phyloP scores from a whole-genome alignment of 1,140 invertebrate genomes.

The Formica exsecta region DNA sequence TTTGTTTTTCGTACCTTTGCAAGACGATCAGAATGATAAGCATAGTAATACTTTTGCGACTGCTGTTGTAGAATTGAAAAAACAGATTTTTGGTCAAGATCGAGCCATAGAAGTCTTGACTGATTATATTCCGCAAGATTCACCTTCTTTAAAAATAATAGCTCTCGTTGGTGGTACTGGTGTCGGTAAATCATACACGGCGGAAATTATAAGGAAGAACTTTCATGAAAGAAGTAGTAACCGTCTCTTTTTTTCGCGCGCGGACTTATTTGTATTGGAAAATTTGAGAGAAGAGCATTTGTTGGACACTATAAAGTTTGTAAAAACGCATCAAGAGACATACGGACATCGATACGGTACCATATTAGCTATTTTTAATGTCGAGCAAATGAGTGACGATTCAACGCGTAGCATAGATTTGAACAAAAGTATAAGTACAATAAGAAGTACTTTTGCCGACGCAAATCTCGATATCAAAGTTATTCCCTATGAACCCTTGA shows the following conservation, averaged over 20 bases:
- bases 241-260: slow-evolving; percentile 72
- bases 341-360: slow-evolving; percentile 73
- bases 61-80: slow-evolving; percentile 70
- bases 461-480: slow-evolving; percentile 66
- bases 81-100: slow-evolving; percentile 79
- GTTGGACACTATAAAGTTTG: slow-evolving; percentile 65
- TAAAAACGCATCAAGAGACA: slow-evolving; percentile 55
- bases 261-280: slow-evolving; percentile 79
- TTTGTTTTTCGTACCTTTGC: slow-evolving; percentile 68
- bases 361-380: slow-evolving; percentile 79
- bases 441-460: slow-evolving; percentile 67
- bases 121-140: slow-evolving; percentile 19
- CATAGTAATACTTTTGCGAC: slow-evolving; percentile 73
- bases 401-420: slow-evolving; percentile 72
- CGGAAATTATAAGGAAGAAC: slow-evolving; percentile 79
- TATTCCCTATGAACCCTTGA: slow-evolving; percentile 74
- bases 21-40: slow-evolving; percentile 65
- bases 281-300: slow-evolving; percentile 78
- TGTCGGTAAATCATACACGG: slow-evolving; percentile 83
- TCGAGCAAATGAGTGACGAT: slow-evolving; percentile 71
- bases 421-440: slow-evolving; percentile 58
- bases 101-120: slow-evolving; percentile 69
- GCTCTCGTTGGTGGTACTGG: slow-evolving; percentile 82
- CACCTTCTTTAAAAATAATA: slow-evolving; percentile 64
- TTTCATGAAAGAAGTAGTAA: slow-evolving; percentile 49